These are phyloP conservation scores for Characodon lateralis DNA, from an alignment of 2,797 vertebrate genomes.

Conservation along the genomic window DNA sequence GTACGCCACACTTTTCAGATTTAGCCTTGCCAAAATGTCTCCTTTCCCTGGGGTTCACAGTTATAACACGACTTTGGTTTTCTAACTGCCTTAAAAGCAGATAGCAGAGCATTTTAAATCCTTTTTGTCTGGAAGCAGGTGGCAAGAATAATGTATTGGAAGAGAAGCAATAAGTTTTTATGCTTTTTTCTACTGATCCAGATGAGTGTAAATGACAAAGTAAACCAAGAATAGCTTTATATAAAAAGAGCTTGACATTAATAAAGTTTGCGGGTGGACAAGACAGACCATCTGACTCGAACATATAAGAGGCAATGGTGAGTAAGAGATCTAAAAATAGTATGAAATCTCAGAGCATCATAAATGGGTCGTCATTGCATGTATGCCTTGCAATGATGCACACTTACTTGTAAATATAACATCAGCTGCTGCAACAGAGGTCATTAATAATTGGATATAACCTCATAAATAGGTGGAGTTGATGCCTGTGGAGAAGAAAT, in stretches of 20 bases:
- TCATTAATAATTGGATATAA: neutral
- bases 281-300: slow-evolving; percentile 17
- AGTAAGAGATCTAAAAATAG: slow-evolving; percentile 15
- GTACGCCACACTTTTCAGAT: neutral
- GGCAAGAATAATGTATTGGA: neutral
- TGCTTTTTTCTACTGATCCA: neutral
- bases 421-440: neutral
- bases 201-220: neutral
- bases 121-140: neutral
- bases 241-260: neutral
- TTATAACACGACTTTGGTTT: neutral
- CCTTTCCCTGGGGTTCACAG: neutral
- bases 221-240: slow-evolving; percentile 1
- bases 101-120: neutral
- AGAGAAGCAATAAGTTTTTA: neutral
- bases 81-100: neutral
- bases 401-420: neutral
- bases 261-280: neutral
- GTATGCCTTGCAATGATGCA: neutral
- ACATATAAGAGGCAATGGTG: slow-evolving; percentile 2
- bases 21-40: too few species aligned
- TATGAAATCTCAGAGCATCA: neutral
- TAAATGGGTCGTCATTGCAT: neutral
- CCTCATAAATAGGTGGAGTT: neutral
- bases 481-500: neutral